phyloP scores from a whole-genome alignment of 2,888 invertebrate genomes.

The Gastracanthus pulcherrimus region DNA sequence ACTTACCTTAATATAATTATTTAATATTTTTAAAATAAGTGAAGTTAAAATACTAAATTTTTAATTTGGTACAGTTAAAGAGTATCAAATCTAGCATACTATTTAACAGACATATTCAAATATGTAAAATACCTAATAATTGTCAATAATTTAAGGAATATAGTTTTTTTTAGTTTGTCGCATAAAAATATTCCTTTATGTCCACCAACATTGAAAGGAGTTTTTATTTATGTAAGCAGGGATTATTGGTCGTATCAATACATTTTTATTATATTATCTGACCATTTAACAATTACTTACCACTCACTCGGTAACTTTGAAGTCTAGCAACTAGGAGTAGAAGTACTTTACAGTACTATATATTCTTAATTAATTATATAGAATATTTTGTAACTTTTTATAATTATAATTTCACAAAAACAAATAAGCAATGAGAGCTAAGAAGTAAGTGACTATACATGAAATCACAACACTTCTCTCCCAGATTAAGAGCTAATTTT shows the following conservation, averaged over 20 bases:
- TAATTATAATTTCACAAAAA: conserved; percentile 46
- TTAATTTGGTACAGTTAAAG: not conserved
- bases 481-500: conserved; percentile 71
- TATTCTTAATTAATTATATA: conserved; percentile 9
- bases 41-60: conserved; percentile 9
- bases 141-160: not conserved
- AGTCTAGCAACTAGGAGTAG: conserved; percentile 24
- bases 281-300: conserved; percentile 53
- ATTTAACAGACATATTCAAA: not conserved
- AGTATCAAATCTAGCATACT: not conserved
- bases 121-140: not conserved
- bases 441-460: conserved; percentile 52
- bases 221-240: conserved; percentile 49
- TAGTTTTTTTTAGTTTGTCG: not conserved
- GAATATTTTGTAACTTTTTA: conserved; percentile 22
- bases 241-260: conserved; percentile 35
- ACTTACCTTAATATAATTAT: conserved; percentile 39
- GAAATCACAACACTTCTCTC: conserved; percentile 68
- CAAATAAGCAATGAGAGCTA: conserved; percentile 49
- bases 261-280: conserved; percentile 44
- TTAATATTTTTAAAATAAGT: not conserved
- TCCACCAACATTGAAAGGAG: conserved; percentile 41
- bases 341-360: not conserved
- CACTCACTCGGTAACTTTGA: conserved; percentile 56
- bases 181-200: conserved; percentile 30